These are phyloP conservation scores for Malurus leucopterus DNA, from an alignment of 2,797 vertebrate genomes.

Conservation along the genomic window DNA sequence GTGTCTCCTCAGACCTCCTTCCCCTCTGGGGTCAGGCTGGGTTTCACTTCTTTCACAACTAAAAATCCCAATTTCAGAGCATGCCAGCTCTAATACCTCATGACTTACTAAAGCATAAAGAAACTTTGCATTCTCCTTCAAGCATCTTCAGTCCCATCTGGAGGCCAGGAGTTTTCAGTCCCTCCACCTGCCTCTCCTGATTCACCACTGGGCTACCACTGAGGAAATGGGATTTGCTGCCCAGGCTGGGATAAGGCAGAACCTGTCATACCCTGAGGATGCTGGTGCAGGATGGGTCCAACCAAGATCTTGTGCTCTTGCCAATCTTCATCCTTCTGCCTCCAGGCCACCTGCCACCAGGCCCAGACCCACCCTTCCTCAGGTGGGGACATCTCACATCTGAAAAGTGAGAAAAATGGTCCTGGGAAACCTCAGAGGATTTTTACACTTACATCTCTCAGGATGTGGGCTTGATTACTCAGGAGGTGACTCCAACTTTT, in stretches of 20 bases:
- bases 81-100: background rate
- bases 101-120: background rate
- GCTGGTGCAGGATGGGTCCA: background rate
- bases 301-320: background rate
- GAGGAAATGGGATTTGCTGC: background rate
- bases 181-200: background rate
- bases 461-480: background rate
- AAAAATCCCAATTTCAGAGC: background rate
- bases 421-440: background rate
- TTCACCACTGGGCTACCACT: background rate
- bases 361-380: background rate
- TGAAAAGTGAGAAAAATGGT: background rate
- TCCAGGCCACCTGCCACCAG: rapidly evolving
- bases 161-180: background rate
- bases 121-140: background rate
- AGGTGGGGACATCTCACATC: background rate
- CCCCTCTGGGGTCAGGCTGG: background rate
- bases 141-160: background rate
- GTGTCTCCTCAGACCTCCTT: background rate
- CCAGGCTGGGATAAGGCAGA: rapidly evolving
- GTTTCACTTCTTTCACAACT: background rate
- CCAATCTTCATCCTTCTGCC: background rate
- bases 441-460: background rate
- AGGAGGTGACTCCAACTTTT: background rate
- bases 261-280: background rate